Evolutionary conservation across 2,888 invertebrate genomes (phyloP).

Genomic region (Apodemia mormo): DNA sequence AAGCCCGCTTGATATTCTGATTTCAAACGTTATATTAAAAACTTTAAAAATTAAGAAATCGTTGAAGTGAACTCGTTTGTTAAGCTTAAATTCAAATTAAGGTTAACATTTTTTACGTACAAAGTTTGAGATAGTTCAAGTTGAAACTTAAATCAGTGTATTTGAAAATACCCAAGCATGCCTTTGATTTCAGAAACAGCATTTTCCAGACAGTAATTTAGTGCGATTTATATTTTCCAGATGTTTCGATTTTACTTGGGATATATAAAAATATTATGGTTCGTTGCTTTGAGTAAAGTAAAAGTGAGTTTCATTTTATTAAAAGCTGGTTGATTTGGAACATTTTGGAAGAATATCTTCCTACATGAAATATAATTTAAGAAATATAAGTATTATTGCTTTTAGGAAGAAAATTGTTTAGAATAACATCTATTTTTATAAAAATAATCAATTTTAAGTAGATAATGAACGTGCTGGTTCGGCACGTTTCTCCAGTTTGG

Average conservation of each 20-base stretch:
- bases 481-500: too few relatives aligned
- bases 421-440: too few relatives aligned
- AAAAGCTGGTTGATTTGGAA: background rate
- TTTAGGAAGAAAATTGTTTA: too few relatives aligned
- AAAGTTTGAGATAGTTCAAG: conserved; percentile 13
- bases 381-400: background rate
- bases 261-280: background rate
- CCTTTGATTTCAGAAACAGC: conserved; percentile 1
- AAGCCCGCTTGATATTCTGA: too few relatives aligned
- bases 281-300: background rate
- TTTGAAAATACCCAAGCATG: conserved; percentile 2
- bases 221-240: background rate
- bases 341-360: background rate
- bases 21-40: too few relatives aligned
- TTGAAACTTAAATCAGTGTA: conserved; percentile 17
- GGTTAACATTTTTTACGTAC: conserved; percentile 1
- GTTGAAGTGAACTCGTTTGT: background rate
- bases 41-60: background rate
- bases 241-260: background rate
- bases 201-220: background rate
- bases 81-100: background rate
- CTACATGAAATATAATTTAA: background rate
- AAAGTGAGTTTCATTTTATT: background rate
- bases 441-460: too few relatives aligned
- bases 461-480: too few relatives aligned